A percentile compares a stretch with the other conserved stretches of the same genome.
phyloP scores from a whole-genome alignment of 1,140 invertebrate species.

The Anagrus nilaparvatae region DNA sequence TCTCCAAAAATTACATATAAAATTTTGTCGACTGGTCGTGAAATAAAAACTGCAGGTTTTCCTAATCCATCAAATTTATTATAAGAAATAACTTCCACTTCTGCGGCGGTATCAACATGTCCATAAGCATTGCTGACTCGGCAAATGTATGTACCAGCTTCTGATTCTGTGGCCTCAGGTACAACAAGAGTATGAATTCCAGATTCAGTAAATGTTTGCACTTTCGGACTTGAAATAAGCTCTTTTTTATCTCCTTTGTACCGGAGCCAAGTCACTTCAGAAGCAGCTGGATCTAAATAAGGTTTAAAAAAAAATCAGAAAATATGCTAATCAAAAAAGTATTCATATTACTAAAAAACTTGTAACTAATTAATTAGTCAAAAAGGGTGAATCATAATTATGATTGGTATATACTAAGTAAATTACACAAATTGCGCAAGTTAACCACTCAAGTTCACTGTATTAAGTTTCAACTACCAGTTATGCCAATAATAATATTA shows the following conservation, averaged over 20 bases:
- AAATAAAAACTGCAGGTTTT: slow-evolving; percentile 66
- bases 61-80: slow-evolving; percentile 47
- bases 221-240: slow-evolving; percentile 45
- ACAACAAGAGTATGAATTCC: slow-evolving; percentile 81
- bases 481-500: no score
- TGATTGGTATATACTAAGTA: no score
- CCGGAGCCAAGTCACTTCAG: slow-evolving; percentile 64
- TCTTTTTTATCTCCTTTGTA: slow-evolving; percentile 51
- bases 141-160: slow-evolving; percentile 82
- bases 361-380: no score
- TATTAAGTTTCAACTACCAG: no score
- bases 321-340: no score
- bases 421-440: no score
- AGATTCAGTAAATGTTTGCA: slow-evolving; percentile 60
- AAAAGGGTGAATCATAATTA: no score
- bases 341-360: no score
- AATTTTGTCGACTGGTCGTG: slow-evolving; percentile 59
- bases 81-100: slow-evolving; percentile 54
- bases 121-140: slow-evolving; percentile 69
- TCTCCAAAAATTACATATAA: slow-evolving; percentile 64
- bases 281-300: no score
- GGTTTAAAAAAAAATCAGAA: no score
- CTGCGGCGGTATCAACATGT: slow-evolving; percentile 59
- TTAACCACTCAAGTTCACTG: no score
- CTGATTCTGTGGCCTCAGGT: slow-evolving; percentile 64